These are phyloP conservation scores for Dicentrarchus labrax DNA, from an alignment of 2,113 vertebrate genomes.

Conservation along the genomic window DNA sequence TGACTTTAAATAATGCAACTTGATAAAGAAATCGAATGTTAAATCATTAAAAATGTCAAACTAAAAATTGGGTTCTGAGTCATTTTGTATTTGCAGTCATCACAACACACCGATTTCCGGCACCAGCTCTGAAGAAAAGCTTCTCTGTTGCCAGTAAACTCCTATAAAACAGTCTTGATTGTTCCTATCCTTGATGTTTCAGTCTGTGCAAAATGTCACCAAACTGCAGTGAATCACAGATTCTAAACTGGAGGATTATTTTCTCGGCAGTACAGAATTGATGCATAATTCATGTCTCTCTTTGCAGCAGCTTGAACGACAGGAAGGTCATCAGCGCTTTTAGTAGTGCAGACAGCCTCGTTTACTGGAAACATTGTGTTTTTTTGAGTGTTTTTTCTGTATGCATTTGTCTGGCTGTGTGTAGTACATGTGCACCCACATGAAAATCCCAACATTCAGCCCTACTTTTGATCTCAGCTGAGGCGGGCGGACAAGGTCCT, in stretches of 20 bases:
- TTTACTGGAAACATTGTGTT: conserved; percentile 51
- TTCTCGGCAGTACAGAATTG: conserved; percentile 33
- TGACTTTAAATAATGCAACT: not conserved
- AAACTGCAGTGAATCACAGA: conserved; percentile 15
- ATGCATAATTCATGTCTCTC: conserved; percentile 66
- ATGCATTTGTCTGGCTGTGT: not conserved
- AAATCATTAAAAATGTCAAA: not conserved
- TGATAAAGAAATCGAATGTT: not conserved
- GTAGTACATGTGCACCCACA: conserved; percentile 1
- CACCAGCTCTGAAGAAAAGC: not conserved
- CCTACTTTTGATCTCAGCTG: conserved; percentile 22
- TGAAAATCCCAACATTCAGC: conserved; percentile 16
- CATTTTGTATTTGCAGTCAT: conserved; percentile 12
- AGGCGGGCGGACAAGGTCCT: conserved; percentile 8
- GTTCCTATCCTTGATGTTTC: conserved; percentile 12
- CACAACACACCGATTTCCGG: not conserved
- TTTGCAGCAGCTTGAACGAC: conserved; percentile 54
- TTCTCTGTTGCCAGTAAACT: conserved; percentile 9
- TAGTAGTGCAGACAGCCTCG: conserved; percentile 1
- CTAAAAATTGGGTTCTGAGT: conserved; percentile 5
- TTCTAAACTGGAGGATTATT: conserved; percentile 42
- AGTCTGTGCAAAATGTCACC: conserved; percentile 24
- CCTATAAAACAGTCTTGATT: not conserved
- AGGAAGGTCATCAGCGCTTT: conserved; percentile 58
- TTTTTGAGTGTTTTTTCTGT: not conserved